phyloP scores from a whole-genome alignment of 2,888 invertebrate genomes.

The Cephus rjabovi region DNA sequence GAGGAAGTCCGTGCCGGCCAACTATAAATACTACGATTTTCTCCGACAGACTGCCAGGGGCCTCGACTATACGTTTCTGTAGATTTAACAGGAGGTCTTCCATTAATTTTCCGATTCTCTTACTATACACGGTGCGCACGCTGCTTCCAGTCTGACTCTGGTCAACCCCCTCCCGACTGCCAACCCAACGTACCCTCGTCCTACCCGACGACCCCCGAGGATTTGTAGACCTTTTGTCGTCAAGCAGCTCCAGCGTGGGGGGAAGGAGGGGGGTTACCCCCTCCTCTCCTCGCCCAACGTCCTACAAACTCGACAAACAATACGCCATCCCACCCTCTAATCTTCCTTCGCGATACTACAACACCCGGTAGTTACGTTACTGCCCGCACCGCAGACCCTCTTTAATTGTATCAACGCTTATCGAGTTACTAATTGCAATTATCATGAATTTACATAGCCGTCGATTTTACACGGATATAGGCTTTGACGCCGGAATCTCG shows the following conservation, averaged over 20 bases:
- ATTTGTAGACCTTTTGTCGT: slow-evolving; percentile 26
- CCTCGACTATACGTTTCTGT: background rate
- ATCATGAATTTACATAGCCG: background rate
- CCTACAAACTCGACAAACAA: slow-evolving; percentile 12
- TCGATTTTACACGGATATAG: background rate
- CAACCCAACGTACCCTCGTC: background rate
- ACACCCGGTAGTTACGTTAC: background rate
- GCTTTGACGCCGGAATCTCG: no score
- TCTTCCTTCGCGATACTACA: slow-evolving; percentile 10
- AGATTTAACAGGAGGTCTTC: slow-evolving; percentile 2
- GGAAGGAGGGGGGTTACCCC: no score
- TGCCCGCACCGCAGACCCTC: background rate
- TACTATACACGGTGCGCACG: background rate
- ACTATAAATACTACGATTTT: background rate
- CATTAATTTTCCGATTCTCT: slow-evolving; percentile 1
- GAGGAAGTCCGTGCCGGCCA: background rate
- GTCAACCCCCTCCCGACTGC: background rate
- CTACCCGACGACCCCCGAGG: slow-evolving; percentile 6
- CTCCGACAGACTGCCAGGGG: background rate
- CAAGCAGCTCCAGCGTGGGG: background rate
- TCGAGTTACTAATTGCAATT: slow-evolving; percentile 6
- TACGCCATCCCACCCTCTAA: slow-evolving; percentile 16
- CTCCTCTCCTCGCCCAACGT: no score
- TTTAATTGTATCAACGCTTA: slow-evolving; percentile 2
- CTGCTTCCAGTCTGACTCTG: background rate